A percentile compares a stretch with the other conserved stretches of the same genome.
phyloP scores from a whole-genome alignment of 2,113 vertebrate genomes.

The Daubentonia madagascariensis region DNA sequence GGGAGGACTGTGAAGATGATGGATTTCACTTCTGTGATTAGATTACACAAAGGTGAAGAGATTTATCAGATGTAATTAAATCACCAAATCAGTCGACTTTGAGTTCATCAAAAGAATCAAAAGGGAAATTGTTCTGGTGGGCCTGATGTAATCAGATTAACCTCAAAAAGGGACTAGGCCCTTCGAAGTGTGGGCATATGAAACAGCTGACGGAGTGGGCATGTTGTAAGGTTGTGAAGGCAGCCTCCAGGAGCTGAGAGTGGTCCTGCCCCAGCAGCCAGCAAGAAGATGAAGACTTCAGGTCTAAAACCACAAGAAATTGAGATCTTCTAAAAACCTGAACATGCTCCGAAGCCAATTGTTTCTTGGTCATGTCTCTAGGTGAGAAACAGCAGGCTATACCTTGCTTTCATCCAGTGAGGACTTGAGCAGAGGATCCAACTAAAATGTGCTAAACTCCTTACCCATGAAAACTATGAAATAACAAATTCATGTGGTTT shows the following conservation, averaged over 20 bases:
- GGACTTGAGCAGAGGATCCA: not conserved
- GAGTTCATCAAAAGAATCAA: slow-evolving; percentile 35
- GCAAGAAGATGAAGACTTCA: not conserved
- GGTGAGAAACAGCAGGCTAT: not conserved
- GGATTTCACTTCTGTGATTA: not conserved
- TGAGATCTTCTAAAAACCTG: not conserved
- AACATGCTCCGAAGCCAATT: not conserved
- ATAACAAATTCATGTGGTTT: not conserved
- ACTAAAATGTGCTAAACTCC: not conserved
- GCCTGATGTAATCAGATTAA: not conserved
- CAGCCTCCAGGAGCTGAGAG: not conserved
- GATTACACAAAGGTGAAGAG: not conserved
- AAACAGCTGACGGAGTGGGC: not conserved
- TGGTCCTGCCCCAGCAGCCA: not conserved
- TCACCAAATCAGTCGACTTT: not conserved
- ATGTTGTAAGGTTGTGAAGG: not conserved
- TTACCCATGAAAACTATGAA: not conserved
- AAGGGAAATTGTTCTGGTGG: not conserved
- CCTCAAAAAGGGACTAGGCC: not conserved
- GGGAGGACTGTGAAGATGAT: not conserved
- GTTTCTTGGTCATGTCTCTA: not conserved
- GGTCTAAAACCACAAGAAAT: not conserved
- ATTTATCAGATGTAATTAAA: not conserved
- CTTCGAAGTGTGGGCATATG: not conserved
- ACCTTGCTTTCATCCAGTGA: not conserved